These are phyloP conservation scores for Rynchops niger DNA, from an alignment of 2,113 vertebrate genomes.

Conservation along the genomic window DNA sequence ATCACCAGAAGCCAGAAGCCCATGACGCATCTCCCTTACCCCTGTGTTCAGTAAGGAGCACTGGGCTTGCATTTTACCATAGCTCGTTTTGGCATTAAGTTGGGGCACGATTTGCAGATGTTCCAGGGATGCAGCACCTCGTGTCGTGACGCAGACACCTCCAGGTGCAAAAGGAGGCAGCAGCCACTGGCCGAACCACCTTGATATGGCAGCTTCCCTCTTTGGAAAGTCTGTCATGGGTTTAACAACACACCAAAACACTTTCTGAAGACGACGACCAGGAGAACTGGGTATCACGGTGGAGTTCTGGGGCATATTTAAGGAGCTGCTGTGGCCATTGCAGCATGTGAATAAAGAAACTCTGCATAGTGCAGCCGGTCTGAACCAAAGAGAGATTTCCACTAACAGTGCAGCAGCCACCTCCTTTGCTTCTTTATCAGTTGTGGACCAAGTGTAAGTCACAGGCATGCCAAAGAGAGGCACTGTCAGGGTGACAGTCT, in stretches of 20 bases:
- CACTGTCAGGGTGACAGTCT: not conserved
- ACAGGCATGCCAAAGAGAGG: not conserved
- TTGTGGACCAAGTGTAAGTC: not conserved
- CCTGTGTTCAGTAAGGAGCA: not conserved
- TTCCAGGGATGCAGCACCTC: not conserved
- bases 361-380: not conserved
- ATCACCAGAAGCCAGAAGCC: not conserved
- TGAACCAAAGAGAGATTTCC: not conserved
- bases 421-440: not conserved
- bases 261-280: not conserved
- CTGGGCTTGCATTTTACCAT: not conserved
- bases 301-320: not conserved
- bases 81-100: not conserved
- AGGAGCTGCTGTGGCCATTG: not conserved
- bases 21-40: not conserved
- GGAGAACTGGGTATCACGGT: not conserved
- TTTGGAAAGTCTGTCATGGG: not conserved
- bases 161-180: not conserved
- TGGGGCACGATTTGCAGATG: not conserved
- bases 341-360: not conserved
- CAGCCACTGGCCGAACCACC: fast-evolving
- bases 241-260: not conserved
- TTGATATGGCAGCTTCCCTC: not conserved
- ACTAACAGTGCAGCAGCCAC: not conserved
- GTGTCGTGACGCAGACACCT: not conserved